These are phyloP conservation scores for Solenodon paradoxus DNA, from an alignment of 2,113 vertebrate species.

Conservation along the genomic window DNA sequence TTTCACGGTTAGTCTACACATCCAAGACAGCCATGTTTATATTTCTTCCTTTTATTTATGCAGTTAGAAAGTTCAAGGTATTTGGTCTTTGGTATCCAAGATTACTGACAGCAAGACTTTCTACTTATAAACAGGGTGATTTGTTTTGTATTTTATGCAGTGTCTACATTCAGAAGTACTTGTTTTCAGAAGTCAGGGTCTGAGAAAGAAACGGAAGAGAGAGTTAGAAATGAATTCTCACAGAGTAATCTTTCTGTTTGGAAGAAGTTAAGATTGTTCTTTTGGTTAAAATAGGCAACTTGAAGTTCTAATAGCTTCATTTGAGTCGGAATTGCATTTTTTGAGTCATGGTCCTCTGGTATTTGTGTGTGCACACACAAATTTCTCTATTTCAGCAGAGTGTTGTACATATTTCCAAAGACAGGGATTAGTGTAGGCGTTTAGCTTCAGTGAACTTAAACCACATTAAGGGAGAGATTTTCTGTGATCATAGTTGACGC, in stretches of 20 bases:
- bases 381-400: neutral
- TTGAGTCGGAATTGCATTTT: neutral
- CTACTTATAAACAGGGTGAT: neutral
- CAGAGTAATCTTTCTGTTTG: conserved; percentile 13
- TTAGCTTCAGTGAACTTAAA: conserved; percentile 19
- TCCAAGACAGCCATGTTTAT: neutral
- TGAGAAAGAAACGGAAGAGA: conserved; percentile 25
- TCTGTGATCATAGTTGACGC: neutral
- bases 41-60: conserved; percentile 29
- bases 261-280: conserved; percentile 11
- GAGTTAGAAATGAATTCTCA: conserved; percentile 1
- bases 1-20: neutral
- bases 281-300: neutral
- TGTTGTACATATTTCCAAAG: conserved; percentile 5
- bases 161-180: conserved; percentile 4
- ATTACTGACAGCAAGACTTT: neutral
- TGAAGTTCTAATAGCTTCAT: neutral
- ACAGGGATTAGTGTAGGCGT: neutral
- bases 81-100: neutral
- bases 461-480: neutral
- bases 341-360: neutral
- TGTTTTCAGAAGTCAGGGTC: conserved; percentile 7
- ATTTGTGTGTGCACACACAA: neutral
- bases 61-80: neutral
- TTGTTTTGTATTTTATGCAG: conserved; percentile 20